Evolutionary conservation across 2,888 invertebrate genomes (phyloP), one percentile per base, ranked within the genome.

Genomic region (Tetropium fuscum): DNA sequence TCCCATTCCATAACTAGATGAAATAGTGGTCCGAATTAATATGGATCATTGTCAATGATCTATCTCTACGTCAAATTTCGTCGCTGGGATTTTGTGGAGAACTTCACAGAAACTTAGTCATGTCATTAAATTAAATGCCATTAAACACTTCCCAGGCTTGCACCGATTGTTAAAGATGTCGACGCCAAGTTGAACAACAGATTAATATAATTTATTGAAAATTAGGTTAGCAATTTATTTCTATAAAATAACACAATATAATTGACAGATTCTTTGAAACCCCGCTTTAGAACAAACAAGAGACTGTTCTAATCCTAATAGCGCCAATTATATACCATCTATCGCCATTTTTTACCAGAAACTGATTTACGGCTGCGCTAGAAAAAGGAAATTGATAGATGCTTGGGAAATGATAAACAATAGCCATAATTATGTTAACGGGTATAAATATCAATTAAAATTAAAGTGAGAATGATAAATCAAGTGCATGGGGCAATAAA

Each of bases 391-490:
- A 18, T 19, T 40, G 40, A 22, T 43, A 43, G 41, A 43, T 20
- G 41, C 20, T 22, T 2, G 11, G 8, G 22, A 22, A 22, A 22
- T 22, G 22, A 43, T 22, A 43, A 43, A 43, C 41, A 43, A 43
- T 22, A 20, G 13, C 20, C 13, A 7, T 22, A 20, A 43, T 43
- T 43, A 22, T 25, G 11, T 13, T 43, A 25, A 13, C 41, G 41
- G 15, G 11, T 20, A 22, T 22, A 22, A 22, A 43, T 43, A 22
- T 43, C 41, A 43, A 43, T 43, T 43, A 43, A 43, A 43, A 43
- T 43, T 22, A 13, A 20, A 43, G 41, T 20, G 10, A 6, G 10
- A 7, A 11, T 43, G 41, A 20, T 43, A 43, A 43, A 43, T 43
- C 41, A 43, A 43, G 41, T 15, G 20, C 11, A 3, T n/a, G 10